Conservation (phyloP, 1,140 invertebrate species). For the Drosophila seguyi region DNA sequence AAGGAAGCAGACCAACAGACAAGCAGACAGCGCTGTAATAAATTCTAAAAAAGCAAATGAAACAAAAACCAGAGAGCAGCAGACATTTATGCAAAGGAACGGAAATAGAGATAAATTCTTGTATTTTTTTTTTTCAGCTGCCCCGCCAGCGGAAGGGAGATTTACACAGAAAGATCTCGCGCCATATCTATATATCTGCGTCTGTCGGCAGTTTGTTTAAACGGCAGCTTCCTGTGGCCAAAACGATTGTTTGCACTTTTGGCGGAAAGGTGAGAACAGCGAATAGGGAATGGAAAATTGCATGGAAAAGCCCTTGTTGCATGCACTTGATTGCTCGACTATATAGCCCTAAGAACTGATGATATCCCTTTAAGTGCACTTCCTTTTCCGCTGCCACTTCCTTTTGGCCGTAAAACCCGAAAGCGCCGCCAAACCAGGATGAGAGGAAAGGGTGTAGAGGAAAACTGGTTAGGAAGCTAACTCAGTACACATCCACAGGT, state of each 20-base stretch:
- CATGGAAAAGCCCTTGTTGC: constrained; percentile 14
- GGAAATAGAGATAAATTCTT: constrained; percentile 83
- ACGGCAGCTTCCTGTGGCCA: constrained; percentile 74
- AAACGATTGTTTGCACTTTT: constrained; percentile 74
- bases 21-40: constrained; percentile 51
- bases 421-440: constrained; percentile 41
- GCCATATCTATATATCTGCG: constrained; percentile 43
- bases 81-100: constrained; percentile 78
- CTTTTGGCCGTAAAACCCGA: constrained; percentile 27
- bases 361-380: constrained; percentile 43
- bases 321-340: constrained; percentile 10
- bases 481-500: no score
- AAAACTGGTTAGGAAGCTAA: constrained; percentile 26
- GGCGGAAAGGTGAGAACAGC: constrained; percentile 30
- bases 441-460: constrained; percentile 7
- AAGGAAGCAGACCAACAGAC: constrained; percentile 39
- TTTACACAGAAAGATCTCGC: constrained; percentile 63
- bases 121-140: constrained; percentile 45
- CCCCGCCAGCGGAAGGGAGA: constrained; percentile 71
- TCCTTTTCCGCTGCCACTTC: constrained; percentile 50
- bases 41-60: constrained; percentile 74
- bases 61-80: constrained; percentile 54
- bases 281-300: background rate
- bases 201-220: constrained; percentile 69
- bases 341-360: constrained; percentile 1